phyloP scores from a whole-genome alignment of 2,888 invertebrate genomes.

The Hetaerina titia region DNA sequence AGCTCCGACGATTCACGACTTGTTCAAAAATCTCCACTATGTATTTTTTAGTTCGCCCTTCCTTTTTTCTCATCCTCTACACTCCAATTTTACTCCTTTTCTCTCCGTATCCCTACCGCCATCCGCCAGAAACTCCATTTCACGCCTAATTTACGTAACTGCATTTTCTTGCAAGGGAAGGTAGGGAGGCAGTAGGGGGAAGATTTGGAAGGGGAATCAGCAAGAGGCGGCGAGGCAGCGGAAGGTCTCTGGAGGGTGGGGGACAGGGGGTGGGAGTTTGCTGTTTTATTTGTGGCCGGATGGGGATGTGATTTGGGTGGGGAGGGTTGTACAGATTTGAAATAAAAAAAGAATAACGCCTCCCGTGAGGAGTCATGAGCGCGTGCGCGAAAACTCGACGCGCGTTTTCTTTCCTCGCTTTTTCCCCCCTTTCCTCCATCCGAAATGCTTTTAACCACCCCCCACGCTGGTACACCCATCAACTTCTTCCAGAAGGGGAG shows the following conservation, averaged over 20 bases:
- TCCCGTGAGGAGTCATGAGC: constrained; percentile 43
- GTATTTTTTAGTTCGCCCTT: background rate
- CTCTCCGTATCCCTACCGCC: background rate
- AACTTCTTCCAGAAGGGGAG: background rate
- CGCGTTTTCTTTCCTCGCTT: background rate
- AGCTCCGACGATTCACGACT: background rate
- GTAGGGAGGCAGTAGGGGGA: background rate
- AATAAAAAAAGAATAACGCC: constrained; percentile 47
- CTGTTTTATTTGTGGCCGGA: background rate
- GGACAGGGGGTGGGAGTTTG: too few relatives aligned
- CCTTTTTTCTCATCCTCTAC: background rate
- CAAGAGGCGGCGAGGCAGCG: too few relatives aligned
- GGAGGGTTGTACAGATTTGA: background rate
- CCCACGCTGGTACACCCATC: background rate
- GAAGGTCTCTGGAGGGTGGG: too few relatives aligned
- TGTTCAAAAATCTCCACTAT: background rate
- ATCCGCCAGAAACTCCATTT: constrained; percentile 75
- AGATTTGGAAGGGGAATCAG: background rate
- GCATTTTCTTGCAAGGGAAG: constrained; percentile 73
- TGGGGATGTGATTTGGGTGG: background rate
- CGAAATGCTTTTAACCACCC: background rate
- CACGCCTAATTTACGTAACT: constrained; percentile 78
- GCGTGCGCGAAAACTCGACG: constrained; percentile 46
- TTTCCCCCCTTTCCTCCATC: background rate
- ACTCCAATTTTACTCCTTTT: background rate